Base-by-base conservation (phyloP, 2,797 vertebrate genomes). In the Crocodylus rhombifer region DNA sequence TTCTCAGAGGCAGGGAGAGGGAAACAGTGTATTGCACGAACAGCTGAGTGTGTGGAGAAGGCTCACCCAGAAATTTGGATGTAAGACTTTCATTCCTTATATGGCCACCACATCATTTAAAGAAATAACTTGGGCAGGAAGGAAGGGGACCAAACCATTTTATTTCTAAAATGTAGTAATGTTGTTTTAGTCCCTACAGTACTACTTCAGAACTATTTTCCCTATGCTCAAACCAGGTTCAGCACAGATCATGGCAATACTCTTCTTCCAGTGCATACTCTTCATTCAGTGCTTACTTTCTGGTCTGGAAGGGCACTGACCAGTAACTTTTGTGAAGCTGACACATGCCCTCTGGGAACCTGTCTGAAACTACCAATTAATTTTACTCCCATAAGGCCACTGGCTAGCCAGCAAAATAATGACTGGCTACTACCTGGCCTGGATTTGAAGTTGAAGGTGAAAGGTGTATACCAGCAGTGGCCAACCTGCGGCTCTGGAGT, bases 401-500 rank as follows among this genome's bases (percentile, higher is more conserved):
- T 58, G 10, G 86, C 51, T 55, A 88, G 55, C 51, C 51, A 84
- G 26, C 4, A 55, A 28, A 25, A 23, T 28, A 76, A 82, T 73
- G 69, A 42, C n/a, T 80, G 89, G 86, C 3, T 0, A 71, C 79
- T 36, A 14, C 60, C 77, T 80, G 57, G 8, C 58, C 77, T 83
- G 25, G 28, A n/a, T 79, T 78, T 81, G 85, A 51, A 51, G 36
- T 25, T 42, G 42, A 51, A 83, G 77, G 51, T 58, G 60, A 88
- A 93, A 91, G 25, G 5, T 83, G 36, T 77, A 5, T 77, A 85
- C 28, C 16, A 87, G 16, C 30, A 63, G 36, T 85, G 88, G 71
- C 56, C 42, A 42, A 42, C 42, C 42, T 42, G 42, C 42, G 7
- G 42, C 42, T 42, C 42, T 10, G 42, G 42, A 42, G 42, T 7